Base-by-base conservation (phyloP, 2,888 invertebrate genomes). In the Acronicta aceris region DNA sequence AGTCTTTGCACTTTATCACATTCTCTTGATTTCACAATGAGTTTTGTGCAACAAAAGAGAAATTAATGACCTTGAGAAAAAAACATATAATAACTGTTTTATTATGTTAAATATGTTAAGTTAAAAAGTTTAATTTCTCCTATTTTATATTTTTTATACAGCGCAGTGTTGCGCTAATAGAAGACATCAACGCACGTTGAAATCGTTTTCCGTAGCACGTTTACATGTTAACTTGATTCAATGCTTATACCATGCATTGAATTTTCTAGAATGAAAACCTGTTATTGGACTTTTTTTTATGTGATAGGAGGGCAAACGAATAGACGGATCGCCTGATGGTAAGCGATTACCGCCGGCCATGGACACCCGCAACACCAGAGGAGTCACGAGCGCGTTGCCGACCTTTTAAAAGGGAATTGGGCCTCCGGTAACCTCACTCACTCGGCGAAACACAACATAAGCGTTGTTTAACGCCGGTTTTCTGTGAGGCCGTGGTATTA, bases 111-210 rank as follows among this genome's bases (percentile, higher is more conserved):
- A 65, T 33, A 12, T 12, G 4, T 33, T 12, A 10, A 33, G 2
- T 10, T 10, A 10, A 33, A 33, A 33, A 33, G 33, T 33, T 33
- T 12, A 33, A 4, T 33, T 33, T 33, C 10, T 33, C 33, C 0
- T 12, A n/a, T n/a, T 12, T 12, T 12, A 33, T 33, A 12, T 1
- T 33, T 33, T 27, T 33, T 33, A 4, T 10, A 33, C 33, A 0
- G 33, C 2, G 33, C 5, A 40, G 52, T 62, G 27, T 55, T 62
- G 64, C 53, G 40, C 52, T 65, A 66, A 74, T 47, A 75, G 71
- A 85, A 85, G 86, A 87, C 81, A 73, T 86, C 79, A 84, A 87
- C 86, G 87, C 82, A 75, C 66, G 61, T 53, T 59, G 54, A 49
- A 65, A 54, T 51, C 17, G 33, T 59, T 62, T 46, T 15, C 30